A percentile compares a stretch with the other conserved stretches of the same genome.
Conservation (phyloP, 2,888 invertebrate genomes). For the Pedicia rivosa region DNA sequence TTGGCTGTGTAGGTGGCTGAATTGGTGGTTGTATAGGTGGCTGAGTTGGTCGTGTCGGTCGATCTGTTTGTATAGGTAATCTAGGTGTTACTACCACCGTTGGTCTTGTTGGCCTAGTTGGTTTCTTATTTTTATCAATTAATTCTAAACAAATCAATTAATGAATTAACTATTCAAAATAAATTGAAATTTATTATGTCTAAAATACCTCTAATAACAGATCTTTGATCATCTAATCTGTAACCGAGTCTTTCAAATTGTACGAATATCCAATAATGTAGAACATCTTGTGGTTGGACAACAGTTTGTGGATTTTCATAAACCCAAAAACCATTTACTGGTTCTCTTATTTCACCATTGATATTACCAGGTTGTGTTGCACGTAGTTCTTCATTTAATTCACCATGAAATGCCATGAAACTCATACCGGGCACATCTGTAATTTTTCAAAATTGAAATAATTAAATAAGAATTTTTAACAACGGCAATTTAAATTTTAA, state of each 20-base stretch:
- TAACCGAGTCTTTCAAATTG: constrained; percentile 32
- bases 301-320: constrained; percentile 30
- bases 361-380: constrained; percentile 36
- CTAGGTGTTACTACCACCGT: background rate
- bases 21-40: too few relatives aligned
- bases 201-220: background rate
- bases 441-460: too few relatives aligned
- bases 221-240: background rate
- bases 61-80: too few relatives aligned
- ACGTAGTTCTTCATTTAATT: constrained; percentile 37
- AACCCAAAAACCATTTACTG: constrained; percentile 35
- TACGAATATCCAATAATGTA: constrained; percentile 45
- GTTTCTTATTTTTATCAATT: background rate
- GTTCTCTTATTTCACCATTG: constrained; percentile 30
- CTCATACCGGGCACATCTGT: too few relatives aligned
- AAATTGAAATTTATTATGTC: too few relatives aligned
- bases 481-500: too few relatives aligned
- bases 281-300: constrained; percentile 36
- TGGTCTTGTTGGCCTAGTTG: background rate
- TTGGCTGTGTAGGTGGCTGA: too few relatives aligned
- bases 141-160: background rate
- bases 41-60: too few relatives aligned
- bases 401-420: constrained; percentile 51
- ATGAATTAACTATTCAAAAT: too few relatives aligned
- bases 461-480: too few relatives aligned